Evolutionary conservation across 2,113 vertebrate species (phyloP), one percentile per base, ranked within the genome.

Genomic region (Puffinus mauretanicus): DNA sequence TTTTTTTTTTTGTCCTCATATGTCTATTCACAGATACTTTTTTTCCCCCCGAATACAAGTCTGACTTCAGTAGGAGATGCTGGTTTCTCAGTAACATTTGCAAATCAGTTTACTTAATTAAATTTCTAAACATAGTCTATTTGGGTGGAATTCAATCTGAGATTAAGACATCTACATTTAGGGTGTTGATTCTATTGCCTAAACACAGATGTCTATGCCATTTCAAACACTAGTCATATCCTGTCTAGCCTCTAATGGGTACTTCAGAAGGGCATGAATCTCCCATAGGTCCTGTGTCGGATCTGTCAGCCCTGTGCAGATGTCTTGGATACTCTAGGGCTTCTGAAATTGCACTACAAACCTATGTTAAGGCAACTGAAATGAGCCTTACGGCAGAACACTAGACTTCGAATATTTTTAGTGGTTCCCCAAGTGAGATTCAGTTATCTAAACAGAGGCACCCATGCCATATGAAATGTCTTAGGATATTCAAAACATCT

Each of bases 311-410:
- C 18, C 6, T 67, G 55, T 57, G 73, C 89, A 95, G 91, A 94
- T 94, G 77, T 93, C 67, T 95, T 91, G 61, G 47, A 75, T 91
- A 89, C 52, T 91, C 61, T 52, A 84, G 72, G 47, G 72, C 32
- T 92, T 91, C 83, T 84, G 52, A 94, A 94, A 92, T 51, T 94
- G 51, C 60, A 47, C 52, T 42, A 84, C 38, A 96, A 91, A 79
- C 38, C 47, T 73, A 34, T 42, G 12, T 60, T 87, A 47, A 49
- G n/a, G 32, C 32, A 11, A n/a, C 49, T 76, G 47, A 89, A 94
- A 82, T 72, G 6, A 86, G 30, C 36, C 17, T 88, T 80, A n/a
- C 14, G 32, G 49, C 24, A 90, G 75, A 92, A 27, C 16, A 62
- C 32, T 66, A 81, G 42, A 70, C 21, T 90, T 88, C 1, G 6